A percentile compares a stretch with the other conserved stretches of the same genome.
phyloP scores from a whole-genome alignment of 92 coral and sea anemone species.

The Actinernus sp. region DNA sequence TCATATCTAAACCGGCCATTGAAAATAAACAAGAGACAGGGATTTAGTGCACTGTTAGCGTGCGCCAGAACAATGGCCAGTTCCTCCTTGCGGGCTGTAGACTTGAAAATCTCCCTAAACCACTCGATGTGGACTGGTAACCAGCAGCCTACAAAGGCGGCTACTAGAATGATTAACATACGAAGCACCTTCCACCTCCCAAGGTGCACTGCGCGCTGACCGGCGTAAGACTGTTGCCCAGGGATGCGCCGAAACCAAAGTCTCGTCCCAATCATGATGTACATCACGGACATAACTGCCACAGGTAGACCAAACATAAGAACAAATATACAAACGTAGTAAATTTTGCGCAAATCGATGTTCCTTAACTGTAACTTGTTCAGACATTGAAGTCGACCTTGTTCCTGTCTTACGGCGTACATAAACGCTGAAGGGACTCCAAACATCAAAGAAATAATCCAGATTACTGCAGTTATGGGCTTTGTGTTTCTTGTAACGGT shows the following conservation, averaged over 20 bases:
- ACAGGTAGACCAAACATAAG: constrained; percentile 33
- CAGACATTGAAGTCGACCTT: constrained; percentile 19
- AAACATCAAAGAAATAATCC: constrained; percentile 13
- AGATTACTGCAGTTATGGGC: constrained; percentile 3
- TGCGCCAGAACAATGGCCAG: constrained; percentile 37
- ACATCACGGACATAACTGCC: constrained; percentile 19
- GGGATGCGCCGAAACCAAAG: constrained; percentile 47
- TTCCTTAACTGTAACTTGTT: constrained; percentile 9
- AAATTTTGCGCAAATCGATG: constrained; percentile 7
- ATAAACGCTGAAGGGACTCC: constrained; percentile 16
- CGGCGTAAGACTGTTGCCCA: constrained; percentile 33
- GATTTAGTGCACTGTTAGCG: constrained; percentile 44
- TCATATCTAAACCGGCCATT: constrained; percentile 26
- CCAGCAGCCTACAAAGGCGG: constrained; percentile 38
- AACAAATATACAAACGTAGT: constrained; percentile 15
- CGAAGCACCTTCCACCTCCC: constrained; percentile 17
- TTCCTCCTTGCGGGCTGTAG: constrained; percentile 9
- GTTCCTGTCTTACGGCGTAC: constrained; percentile 8
- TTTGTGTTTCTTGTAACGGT: constrained; percentile 14
- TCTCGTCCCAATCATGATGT: constrained; percentile 13
- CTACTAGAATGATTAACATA: constrained; percentile 12
- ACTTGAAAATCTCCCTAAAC: constrained; percentile 23
- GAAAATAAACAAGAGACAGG: constrained; percentile 24
- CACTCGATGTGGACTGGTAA: constrained; percentile 42
- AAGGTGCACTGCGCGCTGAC: constrained; percentile 23